Conservation (phyloP, 2,888 invertebrate genomes). For the Sinodicranocentrus sp. region DNA sequence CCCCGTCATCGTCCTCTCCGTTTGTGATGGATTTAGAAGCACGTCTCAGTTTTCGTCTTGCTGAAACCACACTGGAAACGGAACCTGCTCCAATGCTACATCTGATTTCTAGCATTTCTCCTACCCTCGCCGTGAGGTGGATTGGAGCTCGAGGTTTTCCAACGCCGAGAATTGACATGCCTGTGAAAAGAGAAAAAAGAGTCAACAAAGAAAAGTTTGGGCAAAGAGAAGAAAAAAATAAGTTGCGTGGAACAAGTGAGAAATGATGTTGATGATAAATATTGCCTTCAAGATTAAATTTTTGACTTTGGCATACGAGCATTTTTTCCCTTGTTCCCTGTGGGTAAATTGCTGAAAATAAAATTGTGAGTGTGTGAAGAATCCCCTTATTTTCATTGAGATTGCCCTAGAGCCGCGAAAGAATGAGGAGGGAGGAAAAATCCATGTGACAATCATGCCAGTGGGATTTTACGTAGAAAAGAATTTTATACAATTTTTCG, state of each 20-base stretch:
- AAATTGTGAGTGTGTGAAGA: too few relatives aligned
- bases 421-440: background rate
- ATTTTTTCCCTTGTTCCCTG: conserved; percentile 6
- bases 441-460: conserved; percentile 22
- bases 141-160: conserved; percentile 80
- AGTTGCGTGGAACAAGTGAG: conserved; percentile 18
- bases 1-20: conserved; percentile 84
- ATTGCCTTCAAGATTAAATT: conserved; percentile 51
- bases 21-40: background rate
- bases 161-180: conserved; percentile 84
- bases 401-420: background rate
- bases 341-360: conserved; percentile 6
- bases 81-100: conserved; percentile 81
- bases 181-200: conserved; percentile 80
- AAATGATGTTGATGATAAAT: conserved; percentile 54
- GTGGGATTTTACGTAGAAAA: conserved; percentile 12
- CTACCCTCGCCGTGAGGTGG: conserved; percentile 84
- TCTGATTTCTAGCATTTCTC: conserved; percentile 87
- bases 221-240: conserved; percentile 17
- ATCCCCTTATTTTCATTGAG: too few relatives aligned
- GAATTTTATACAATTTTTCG: background rate
- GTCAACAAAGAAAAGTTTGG: conserved; percentile 1
- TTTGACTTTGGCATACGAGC: conserved; percentile 34
- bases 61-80: conserved; percentile 32
- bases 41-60: conserved; percentile 12